Percentiles rank a stretch among this genome's conserved stretches.
Conservation (phyloP, 2,797 vertebrate species). For the Anguilla obscura region DNA sequence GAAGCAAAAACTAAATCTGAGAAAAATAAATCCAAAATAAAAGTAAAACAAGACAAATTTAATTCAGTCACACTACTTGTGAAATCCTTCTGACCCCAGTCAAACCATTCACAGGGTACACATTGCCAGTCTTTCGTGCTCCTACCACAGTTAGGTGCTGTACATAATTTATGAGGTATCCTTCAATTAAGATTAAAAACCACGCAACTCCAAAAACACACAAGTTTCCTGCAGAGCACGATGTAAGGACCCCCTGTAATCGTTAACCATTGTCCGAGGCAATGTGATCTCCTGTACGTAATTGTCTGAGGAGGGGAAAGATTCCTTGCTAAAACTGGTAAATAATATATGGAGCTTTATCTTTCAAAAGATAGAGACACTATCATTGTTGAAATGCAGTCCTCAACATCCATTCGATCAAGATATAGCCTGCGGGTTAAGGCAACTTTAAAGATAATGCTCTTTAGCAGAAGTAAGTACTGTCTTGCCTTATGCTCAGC, state of each 20-base stretch:
- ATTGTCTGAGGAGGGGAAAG: neutral
- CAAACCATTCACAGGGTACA: neutral
- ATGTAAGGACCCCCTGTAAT: neutral
- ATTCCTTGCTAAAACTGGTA: neutral
- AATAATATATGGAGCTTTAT: slow-evolving; percentile 10
- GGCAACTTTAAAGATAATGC: neutral
- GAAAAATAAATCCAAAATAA: too few relatives aligned
- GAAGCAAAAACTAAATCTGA: too few relatives aligned
- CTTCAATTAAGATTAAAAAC: neutral
- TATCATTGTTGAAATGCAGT: neutral
- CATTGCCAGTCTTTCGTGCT: neutral
- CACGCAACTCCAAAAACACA: neutral
- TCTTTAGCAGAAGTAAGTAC: neutral
- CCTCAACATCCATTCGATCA: neutral
- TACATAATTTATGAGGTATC: neutral
- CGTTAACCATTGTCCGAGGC: neutral
- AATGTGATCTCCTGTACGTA: neutral
- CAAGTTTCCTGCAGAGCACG: neutral
- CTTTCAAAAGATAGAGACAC: neutral
- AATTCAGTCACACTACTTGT: neutral
- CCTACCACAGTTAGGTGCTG: neutral
- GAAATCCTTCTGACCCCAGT: neutral
- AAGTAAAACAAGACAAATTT: too few relatives aligned
- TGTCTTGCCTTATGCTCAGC: too few relatives aligned
- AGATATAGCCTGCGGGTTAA: neutral